Base-by-base conservation (phyloP, 2,797 vertebrate species). In the Danio choprae region DNA sequence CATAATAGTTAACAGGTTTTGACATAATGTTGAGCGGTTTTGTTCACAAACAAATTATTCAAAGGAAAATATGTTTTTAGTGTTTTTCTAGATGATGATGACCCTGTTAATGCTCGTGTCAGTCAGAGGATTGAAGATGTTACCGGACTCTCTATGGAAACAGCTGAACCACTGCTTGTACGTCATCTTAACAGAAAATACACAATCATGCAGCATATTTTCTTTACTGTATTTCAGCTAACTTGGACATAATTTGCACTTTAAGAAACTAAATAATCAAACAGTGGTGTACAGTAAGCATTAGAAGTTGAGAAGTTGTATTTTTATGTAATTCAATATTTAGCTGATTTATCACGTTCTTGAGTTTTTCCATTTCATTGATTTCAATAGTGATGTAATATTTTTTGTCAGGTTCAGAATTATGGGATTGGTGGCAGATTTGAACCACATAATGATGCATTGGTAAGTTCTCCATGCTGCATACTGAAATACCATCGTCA, bases 401-500 rank as follows among this genome's bases (percentile, higher is more conserved):
- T 51, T 51, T n/a, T 56, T n/a, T 83, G 80, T 9, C 73, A 96
- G 95, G 94, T 95, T 79, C 94, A 94, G 82, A 96, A 96, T 87
- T 96, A 95, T 0, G 95, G 95, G 62, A 94, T 95, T 90, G 95
- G 94, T 90, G 95, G 95, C 46, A 93, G 93, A 70, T 95, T 92
- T 0, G 94, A 95, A 68, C 94, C 94, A 9, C 95, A 96, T 85
- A 94, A 93, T 0, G 95, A 96, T 84, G n/a, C 29, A 36, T 0
- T 0, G 80, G 84, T 87, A 81, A 63, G 50, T 22, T 41, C 6
- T 18, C 5, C n/a, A n/a, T n/a, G n/a, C n/a, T n/a, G n/a, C n/a
- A 1, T 29, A 1, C 1, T 50, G 0, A 63, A 41, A 46, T 46
- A 65, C 4, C 58, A 60, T 38, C 13, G 18, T 44, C 4, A 16